Base-by-base conservation (phyloP, 2,113 vertebrate species). In the Poeciliopsis occidentalis region DNA sequence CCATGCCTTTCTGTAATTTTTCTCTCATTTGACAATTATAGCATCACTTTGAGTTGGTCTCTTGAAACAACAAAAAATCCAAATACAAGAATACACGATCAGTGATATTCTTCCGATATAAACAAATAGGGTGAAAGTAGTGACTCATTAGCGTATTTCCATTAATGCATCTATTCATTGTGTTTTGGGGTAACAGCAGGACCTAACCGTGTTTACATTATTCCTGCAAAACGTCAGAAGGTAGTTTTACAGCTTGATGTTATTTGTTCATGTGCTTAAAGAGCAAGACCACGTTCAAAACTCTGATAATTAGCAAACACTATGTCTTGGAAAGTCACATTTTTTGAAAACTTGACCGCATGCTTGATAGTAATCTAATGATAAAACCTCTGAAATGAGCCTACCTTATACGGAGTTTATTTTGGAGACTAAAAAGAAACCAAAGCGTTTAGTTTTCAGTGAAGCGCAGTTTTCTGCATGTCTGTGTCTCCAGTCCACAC, bases 371-470 rank as follows among this genome's bases (percentile, higher is more conserved):
- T 3, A n/a, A 57, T 8, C 24, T 24, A 19, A 54, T 19, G 22
- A 22, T 8, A 5, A 57, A n/a, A 57, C 19, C 7, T 51, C 51
- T 57, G 6, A 15, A n/a, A 74, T 19, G 26, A 68, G 76, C 60
- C 60, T 62, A 88, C 87, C 81, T 37, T 34, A 27, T 29, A 34
- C 4, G 1, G 3, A 71, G 22, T 15, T 22, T 39, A 5, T 24
- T 31, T 12, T 4, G 6, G 11, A 26, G 24, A 32, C 4, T 26
- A 12, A 12, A 12, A 31, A 15, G 7, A 41, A 19, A 51, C 12
- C 6, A 17, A 17, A 8, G 1, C 51, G 29, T 37, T 37, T 19
- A 12, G 12, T 37, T 12, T 34, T 24, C 19, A 65, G 64, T 24
- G 62, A 64, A 4, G 3, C 31, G 30, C 17, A 37, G 34, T 37